Base-by-base conservation (phyloP, 2,113 vertebrate genomes). In the Hassar affinis region DNA sequence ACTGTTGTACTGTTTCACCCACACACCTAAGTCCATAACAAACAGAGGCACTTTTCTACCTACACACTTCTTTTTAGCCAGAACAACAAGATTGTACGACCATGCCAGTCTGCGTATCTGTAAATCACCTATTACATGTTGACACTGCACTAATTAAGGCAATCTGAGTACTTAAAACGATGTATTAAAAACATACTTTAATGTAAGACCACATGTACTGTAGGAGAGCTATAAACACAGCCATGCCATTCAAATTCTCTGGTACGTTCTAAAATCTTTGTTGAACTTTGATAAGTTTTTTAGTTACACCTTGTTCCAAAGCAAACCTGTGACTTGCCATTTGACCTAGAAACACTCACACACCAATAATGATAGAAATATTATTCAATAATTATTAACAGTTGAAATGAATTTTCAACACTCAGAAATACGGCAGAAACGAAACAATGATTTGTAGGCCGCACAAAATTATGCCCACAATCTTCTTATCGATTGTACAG, bases 41-140 rank as follows among this genome's bases (percentile, higher is more conserved):
- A 76, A 54, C 74, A 54, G 49, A 33, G 30, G 74, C 74, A 76
- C 74, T 76, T 76, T 56, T 35, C 74, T 76, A 76, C 74, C 74
- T 76, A 76, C 74, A 76, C 74, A 76, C 30, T 54, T 54, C 49
- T 76, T 56, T 76, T 54, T 35, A 54, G 54, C 49, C 51, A 35
- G 74, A 76, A 22, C 27, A 76, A 54, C 12, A 38, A 18, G 45
- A 75, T 30, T 52, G 71, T 10, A 75, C 51, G 47, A 49, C n/a
- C 47, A 11, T 51, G 38, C 38, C 69, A 27, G 25, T 22, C 17
- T 8, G 30, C 18, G 9, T 11, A 35, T 35, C 17, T 35, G 74
- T 35, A 76, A 76, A 54, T 22, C 27, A 76, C 49, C 49, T 52
- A 54, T 33, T 33, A 20, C 71, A 51, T 33, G 71, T 75, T 20